phyloP scores from a whole-genome alignment of 2,113 vertebrate species.

The Entelurus aequoreus region DNA sequence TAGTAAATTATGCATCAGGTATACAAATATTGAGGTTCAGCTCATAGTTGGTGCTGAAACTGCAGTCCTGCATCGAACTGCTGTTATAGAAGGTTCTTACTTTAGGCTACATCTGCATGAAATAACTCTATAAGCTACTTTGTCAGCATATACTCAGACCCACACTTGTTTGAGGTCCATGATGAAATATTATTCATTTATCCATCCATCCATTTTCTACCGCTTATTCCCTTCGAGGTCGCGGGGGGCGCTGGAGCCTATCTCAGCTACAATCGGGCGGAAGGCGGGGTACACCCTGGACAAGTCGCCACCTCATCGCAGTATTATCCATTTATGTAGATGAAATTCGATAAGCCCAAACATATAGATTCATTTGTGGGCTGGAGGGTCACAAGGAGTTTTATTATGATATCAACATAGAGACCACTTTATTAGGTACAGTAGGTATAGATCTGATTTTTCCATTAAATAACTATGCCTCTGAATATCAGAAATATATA shows the following conservation, averaged over 20 bases:
- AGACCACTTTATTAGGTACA: not conserved
- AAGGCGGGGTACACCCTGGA: too few species aligned
- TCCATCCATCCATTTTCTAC: not conserved
- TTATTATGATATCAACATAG: not conserved
- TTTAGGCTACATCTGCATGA: constrained; percentile 1
- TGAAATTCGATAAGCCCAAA: constrained; percentile 14
- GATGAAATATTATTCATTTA: constrained; percentile 10
- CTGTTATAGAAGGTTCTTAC: not conserved
- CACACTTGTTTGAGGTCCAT: not conserved
- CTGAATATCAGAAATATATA: not conserved
- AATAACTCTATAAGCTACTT: not conserved
- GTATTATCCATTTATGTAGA: constrained; percentile 16
- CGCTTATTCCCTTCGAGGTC: too few species aligned
- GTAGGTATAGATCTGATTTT: too few species aligned
- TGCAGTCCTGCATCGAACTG: not conserved
- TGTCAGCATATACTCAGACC: constrained; percentile 15
- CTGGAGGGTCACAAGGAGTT: constrained; percentile 3
- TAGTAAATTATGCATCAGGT: not conserved
- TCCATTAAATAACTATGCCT: not conserved
- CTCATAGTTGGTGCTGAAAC: not conserved
- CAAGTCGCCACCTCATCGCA: too few species aligned
- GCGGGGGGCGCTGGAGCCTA: too few species aligned
- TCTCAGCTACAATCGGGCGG: too few species aligned
- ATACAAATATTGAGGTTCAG: constrained; percentile 1
- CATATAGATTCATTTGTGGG: constrained; percentile 14